Evolutionary conservation across 2,888 invertebrate species (phyloP), one percentile per base, ranked within the genome.

Genomic region (Synanthedon myopaeformis): DNA sequence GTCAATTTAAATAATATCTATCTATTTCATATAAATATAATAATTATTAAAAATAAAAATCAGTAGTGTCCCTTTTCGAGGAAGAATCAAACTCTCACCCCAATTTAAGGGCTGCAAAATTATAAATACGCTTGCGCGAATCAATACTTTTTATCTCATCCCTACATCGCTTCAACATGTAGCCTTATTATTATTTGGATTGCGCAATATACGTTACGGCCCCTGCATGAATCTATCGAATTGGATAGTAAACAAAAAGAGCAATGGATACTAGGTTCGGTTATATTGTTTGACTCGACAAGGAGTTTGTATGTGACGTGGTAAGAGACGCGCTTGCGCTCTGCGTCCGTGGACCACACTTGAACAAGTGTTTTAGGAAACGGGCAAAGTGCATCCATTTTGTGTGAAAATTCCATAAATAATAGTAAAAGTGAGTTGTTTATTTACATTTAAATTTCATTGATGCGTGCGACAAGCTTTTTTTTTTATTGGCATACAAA

Each of bases 61-160:
- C 35, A 35, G 35, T 8, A 10, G 35, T 10, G 35, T 35, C 35
- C 55, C 57, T 54, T 53, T 45, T 13, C 5, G 11, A 45, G 12
- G 35, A 56, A 48, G 51, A 51, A 42, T 41, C 48, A 11, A 51
- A 54, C 42, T 35, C 55, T 51, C 51, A 53, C 55, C 55, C 58
- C 58, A 58, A 53, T 59, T 57, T 48, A 58, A 68, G 74, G 74
- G 75, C 67, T 66, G 72, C 66, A 61, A 76, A 72, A 69, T 61
- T 57, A 62, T 65, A 67, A 65, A 61, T 69, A 79, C 86, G 86
- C 86, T 64, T 82, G 82, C 86, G 86, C 72, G 69, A 80, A 86
- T 86, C 86, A 75, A 86, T 86, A 85, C 69, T 61, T 51, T 60
- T 35, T 5, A 35, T 51, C 62, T 69, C 63, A 51, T 53, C 49